Base-by-base conservation (phyloP, 2,113 vertebrate species). In the Menura novaehollandiae region DNA sequence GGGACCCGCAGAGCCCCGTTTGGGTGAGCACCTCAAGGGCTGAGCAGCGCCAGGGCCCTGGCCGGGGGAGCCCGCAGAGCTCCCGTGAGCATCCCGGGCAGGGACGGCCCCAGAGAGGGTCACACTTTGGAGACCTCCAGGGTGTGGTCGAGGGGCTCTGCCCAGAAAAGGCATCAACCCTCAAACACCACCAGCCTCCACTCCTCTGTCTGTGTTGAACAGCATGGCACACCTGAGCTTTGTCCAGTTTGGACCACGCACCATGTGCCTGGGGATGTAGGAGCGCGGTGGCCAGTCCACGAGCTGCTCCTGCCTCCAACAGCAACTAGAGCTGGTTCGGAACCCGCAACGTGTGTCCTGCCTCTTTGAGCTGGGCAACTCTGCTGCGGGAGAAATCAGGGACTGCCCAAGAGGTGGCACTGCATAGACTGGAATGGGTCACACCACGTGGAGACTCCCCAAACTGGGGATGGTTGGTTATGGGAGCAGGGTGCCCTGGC, bases 351-450 rank as follows among this genome's bases (percentile, higher is more conserved):
- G 6, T 9, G 22, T 12, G 12, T 53, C 44, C 46, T 9, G n/a
- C 37, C 58, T 1, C 53, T 39, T n/a, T 3, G 46, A 63, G 56
- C 47, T 2, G 22, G 52, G 63, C 49, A 15, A 0, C 13, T n/a
- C 68, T 20, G 68, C 52, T 1, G 68, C 21, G 11, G 47, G 37
- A 89, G 44, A 30, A 37, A 10, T 10, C 7, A 53, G 28, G 49
- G 24, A 32, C 41, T 77, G 32, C 27, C 94, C 95, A 39, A 85
- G 81, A 85, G 95, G 87, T 83, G 93, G 93, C 94, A 73, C 69
- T 96, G 41, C 4, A 4, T 3, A 85, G 85, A 5, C 47, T 68
- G 77, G 9, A 41, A 41, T 15, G 56, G 72, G 68, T 33, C 53
- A 23, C 9, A 26, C 11, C 55, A 35, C 39, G 39, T 15, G 52